Percentiles rank a stretch among this genome's conserved stretches.
Conservation (phyloP, 2,113 vertebrate genomes). For the Panthera tigris region DNA sequence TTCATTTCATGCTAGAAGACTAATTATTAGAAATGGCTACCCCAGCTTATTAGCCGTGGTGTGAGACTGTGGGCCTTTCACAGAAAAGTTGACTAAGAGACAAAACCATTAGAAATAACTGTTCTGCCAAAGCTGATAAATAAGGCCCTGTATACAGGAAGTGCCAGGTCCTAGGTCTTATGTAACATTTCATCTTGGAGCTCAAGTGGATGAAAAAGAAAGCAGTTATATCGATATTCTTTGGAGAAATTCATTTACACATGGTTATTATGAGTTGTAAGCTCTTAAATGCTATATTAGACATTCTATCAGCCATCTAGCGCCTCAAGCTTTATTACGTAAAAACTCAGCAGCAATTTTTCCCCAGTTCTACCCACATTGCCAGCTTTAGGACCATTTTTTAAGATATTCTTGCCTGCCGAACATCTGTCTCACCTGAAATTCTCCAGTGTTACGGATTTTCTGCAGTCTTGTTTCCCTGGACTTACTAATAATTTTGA, state of each 20-base stretch:
- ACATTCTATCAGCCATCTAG: background rate
- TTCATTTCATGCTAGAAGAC: background rate
- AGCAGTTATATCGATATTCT: constrained; percentile 16
- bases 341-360: background rate
- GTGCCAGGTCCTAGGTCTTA: background rate
- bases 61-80: background rate
- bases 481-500: constrained; percentile 8
- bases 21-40: background rate
- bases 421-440: background rate
- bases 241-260: constrained; percentile 32
- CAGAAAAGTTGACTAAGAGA: background rate
- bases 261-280: background rate
- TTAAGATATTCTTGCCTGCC: background rate
- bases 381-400: background rate
- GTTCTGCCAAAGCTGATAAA: constrained; percentile 27
- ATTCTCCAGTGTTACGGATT: background rate
- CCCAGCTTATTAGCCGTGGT: background rate
- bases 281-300: background rate
- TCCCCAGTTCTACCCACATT: background rate
- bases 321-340: background rate
- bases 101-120: constrained; percentile 46
- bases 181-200: constrained; percentile 26
- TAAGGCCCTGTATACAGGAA: background rate
- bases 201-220: constrained; percentile 33
- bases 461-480: background rate